These are phyloP conservation scores for Xanthostigma xanthostigma DNA, from an alignment of 2,888 invertebrate species.

Conservation along the genomic window DNA sequence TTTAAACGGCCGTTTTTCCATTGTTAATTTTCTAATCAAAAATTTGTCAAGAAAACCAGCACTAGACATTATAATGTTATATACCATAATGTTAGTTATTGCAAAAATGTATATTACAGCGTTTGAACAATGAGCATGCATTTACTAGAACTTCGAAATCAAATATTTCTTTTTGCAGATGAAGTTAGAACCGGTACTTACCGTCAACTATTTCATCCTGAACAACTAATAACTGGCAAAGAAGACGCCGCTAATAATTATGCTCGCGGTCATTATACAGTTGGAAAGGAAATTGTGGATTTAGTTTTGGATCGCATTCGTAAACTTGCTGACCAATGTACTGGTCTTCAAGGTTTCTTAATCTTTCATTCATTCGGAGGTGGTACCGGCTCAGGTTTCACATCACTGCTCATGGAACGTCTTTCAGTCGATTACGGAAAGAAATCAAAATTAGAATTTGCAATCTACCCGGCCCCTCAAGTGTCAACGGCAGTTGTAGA, in stretches of 20 bases:
- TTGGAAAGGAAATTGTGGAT: constrained; percentile 57
- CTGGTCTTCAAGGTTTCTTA: constrained; percentile 60
- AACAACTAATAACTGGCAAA: constrained; percentile 65
- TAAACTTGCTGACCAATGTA: constrained; percentile 60
- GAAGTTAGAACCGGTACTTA: constrained; percentile 39
- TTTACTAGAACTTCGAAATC: not conserved
- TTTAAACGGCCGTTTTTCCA: too few species aligned
- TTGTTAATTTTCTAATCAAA: too few species aligned
- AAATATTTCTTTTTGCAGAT: constrained; percentile 23
- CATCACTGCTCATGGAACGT: constrained; percentile 65
- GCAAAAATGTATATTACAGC: too few species aligned
- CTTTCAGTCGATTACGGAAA: constrained; percentile 63
- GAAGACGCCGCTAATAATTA: constrained; percentile 79
- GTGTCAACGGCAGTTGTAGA: constrained; percentile 33
- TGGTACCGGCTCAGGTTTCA: constrained; percentile 71
- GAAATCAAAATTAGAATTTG: constrained; percentile 67
- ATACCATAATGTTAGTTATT: too few species aligned
- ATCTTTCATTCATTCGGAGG: constrained; percentile 70
- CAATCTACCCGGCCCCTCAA: constrained; percentile 67
- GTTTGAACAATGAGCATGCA: too few species aligned
- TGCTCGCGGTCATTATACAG: constrained; percentile 68
- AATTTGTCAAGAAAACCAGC: too few species aligned
- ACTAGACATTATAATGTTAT: too few species aligned
- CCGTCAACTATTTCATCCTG: constrained; percentile 45
- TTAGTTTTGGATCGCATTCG: constrained; percentile 50